A percentile compares a stretch with the other conserved stretches of the same genome.
Conservation (phyloP, 2,888 invertebrate genomes). For the Polyommatus icarus region DNA sequence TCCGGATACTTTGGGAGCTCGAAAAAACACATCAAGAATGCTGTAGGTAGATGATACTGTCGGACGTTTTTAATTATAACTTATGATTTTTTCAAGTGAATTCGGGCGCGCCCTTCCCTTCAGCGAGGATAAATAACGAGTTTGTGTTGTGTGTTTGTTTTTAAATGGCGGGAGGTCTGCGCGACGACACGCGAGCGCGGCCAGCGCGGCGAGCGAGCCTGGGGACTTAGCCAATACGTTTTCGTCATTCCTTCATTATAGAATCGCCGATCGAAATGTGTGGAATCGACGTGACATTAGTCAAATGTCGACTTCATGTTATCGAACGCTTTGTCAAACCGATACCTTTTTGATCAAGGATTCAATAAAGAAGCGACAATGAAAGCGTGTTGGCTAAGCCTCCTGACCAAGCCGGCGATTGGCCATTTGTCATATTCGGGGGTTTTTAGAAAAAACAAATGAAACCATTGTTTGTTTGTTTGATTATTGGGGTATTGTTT, state of each 20-base stretch:
- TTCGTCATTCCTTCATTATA: background rate
- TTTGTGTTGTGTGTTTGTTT: constrained; percentile 79
- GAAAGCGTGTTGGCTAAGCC: background rate
- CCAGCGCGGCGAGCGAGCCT: constrained; percentile 41
- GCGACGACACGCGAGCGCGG: constrained; percentile 78
- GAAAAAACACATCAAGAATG: constrained; percentile 21
- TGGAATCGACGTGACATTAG: background rate
- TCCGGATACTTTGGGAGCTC: background rate
- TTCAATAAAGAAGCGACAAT: background rate
- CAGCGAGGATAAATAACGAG: constrained; percentile 78
- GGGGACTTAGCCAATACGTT: background rate
- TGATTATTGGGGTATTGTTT: constrained; percentile 75
- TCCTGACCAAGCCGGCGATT: too few relatives aligned
- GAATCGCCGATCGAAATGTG: background rate
- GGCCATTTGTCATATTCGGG: constrained; percentile 80
- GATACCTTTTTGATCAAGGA: background rate
- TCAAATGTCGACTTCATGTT: background rate
- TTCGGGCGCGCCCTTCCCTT: constrained; percentile 75
- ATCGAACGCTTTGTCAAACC: background rate
- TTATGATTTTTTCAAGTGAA: constrained; percentile 77
- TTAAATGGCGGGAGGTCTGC: constrained; percentile 80
- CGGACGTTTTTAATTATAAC: constrained; percentile 77
- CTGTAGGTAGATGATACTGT: constrained; percentile 42
- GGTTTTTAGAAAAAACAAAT: constrained; percentile 76
- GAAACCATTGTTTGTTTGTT: constrained; percentile 70